phyloP scores from a whole-genome alignment of 2,113 vertebrate genomes.

The Todiramphus chloris region DNA sequence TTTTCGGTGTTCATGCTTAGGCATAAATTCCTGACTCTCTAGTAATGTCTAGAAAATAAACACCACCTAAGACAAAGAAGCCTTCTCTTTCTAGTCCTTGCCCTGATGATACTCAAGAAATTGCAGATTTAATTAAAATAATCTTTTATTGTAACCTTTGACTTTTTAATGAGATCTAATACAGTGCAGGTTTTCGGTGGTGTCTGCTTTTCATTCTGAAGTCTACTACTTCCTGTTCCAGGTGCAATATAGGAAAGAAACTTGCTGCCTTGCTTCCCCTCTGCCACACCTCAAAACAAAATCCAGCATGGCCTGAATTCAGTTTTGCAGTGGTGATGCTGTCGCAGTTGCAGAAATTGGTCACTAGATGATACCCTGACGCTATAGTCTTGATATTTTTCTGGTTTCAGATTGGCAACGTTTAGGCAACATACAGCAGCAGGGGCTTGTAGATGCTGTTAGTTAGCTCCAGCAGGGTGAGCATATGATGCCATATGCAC shows the following conservation, averaged over 20 bases:
- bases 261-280: neutral
- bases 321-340: neutral
- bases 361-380: conserved; percentile 49
- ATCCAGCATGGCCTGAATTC: neutral
- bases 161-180: neutral
- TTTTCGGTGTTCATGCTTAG: neutral
- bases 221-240: neutral
- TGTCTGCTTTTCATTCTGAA: neutral
- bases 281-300: neutral
- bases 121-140: neutral
- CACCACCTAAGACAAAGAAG: neutral
- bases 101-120: neutral
- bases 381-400: neutral
- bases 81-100: neutral
- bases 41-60: neutral
- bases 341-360: neutral
- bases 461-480: neutral
- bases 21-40: neutral
- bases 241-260: neutral
- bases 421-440: neutral
- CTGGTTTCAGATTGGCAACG: neutral
- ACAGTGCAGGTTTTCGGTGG: neutral
- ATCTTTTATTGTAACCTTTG: neutral
- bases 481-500: neutral
- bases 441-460: neutral